Evolutionary conservation across 1,140 invertebrate genomes (phyloP).

Genomic region (Meloidogyne hapla): DNA sequence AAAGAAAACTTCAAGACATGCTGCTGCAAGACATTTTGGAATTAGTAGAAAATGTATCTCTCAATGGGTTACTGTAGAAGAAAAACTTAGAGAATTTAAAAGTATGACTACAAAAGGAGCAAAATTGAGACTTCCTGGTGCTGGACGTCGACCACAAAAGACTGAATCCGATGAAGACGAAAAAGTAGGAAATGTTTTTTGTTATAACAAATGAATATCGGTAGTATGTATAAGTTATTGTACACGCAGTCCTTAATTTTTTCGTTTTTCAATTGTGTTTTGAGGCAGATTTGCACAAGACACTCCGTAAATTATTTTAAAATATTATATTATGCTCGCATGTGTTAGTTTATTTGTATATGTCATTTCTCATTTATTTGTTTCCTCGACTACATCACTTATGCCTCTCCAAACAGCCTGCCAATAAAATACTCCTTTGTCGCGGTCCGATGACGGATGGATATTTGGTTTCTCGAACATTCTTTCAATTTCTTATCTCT

Average conservation of each 20-base stretch:
- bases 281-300: too few relatives aligned
- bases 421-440: too few relatives aligned
- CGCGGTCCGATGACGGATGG: neutral
- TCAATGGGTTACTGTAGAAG: neutral
- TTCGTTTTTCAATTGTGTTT: too few relatives aligned
- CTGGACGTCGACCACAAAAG: neutral
- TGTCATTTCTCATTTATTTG: too few relatives aligned
- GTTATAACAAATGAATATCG: too few relatives aligned
- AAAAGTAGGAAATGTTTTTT: neutral
- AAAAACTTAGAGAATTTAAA: neutral
- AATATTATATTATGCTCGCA: too few relatives aligned
- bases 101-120: neutral
- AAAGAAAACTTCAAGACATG: neutral
- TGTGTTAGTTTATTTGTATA: too few relatives aligned
- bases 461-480: neutral
- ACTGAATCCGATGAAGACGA: neutral
- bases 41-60: neutral
- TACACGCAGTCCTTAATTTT: too few relatives aligned
- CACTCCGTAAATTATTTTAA: too few relatives aligned
- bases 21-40: neutral
- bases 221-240: too few relatives aligned
- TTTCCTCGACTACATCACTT: too few relatives aligned
- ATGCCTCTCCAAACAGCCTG: too few relatives aligned
- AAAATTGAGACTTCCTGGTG: conserved; percentile 1
- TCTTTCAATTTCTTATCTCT: neutral